Percentiles rank a stretch among this genome's conserved stretches.
These are phyloP conservation scores for Monopterus albus DNA, from an alignment of 2,113 vertebrate genomes.

Conservation along the genomic window DNA sequence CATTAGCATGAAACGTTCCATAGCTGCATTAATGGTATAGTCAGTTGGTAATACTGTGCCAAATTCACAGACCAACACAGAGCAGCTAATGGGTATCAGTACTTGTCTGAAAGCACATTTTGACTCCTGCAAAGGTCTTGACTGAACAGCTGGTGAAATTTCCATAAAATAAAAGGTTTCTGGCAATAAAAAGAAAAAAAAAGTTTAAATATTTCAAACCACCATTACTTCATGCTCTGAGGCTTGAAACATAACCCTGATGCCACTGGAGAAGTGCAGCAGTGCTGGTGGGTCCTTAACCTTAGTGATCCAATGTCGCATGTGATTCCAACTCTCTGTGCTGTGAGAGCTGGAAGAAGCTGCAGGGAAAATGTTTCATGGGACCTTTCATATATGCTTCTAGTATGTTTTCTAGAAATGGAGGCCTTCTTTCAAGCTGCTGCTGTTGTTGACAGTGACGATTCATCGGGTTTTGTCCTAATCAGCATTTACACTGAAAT, in stretches of 20 bases:
- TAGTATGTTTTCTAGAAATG: neutral
- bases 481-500: neutral
- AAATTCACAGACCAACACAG: neutral
- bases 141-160: constrained; percentile 10
- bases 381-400: constrained; percentile 19
- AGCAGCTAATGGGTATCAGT: neutral
- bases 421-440: neutral
- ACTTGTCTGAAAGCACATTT: constrained; percentile 11
- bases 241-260: neutral
- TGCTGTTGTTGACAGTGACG: neutral
- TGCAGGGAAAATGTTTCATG: neutral
- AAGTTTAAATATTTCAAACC: neutral
- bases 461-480: neutral
- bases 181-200: neutral
- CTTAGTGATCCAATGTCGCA: constrained; percentile 3
- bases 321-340: neutral
- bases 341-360: neutral
- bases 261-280: constrained; percentile 9
- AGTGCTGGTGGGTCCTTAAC: constrained; percentile 33
- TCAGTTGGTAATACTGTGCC: too few species aligned
- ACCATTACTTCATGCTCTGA: constrained; percentile 17
- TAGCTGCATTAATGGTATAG: too few species aligned
- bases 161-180: neutral
- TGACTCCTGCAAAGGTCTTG: constrained; percentile 33
- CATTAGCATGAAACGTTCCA: too few species aligned